Evolutionary conservation across 2,888 invertebrate genomes (phyloP).

Genomic region (Zaprionus lineosus): DNA sequence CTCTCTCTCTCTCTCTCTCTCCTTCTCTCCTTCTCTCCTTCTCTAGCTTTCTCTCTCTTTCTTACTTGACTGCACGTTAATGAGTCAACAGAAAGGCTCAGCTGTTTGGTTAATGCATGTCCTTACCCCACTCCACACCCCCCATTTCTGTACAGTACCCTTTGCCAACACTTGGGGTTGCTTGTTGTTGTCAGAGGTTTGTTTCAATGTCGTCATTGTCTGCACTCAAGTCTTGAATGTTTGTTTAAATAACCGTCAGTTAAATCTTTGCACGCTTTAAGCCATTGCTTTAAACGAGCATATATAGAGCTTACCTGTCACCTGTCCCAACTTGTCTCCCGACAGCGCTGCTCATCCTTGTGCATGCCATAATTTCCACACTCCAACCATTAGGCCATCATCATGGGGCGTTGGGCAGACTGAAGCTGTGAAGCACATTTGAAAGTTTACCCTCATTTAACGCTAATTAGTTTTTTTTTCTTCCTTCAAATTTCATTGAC

Average conservation of each 20-base stretch:
- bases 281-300: conserved; percentile 22
- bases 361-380: conserved; percentile 38
- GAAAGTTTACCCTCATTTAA: conserved; percentile 55
- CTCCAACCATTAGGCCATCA: conserved; percentile 33
- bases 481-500: conserved; percentile 40
- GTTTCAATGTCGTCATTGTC: conserved; percentile 61
- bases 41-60: neutral
- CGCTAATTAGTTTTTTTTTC: conserved; percentile 59
- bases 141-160: conserved; percentile 3
- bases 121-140: conserved; percentile 45
- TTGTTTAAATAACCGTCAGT: conserved; percentile 46
- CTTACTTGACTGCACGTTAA: conserved; percentile 58
- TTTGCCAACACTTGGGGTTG: conserved; percentile 36
- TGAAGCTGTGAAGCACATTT: conserved; percentile 38
- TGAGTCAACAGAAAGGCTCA: conserved; percentile 75
- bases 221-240: conserved; percentile 42
- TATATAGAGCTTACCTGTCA: conserved; percentile 24
- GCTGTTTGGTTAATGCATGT: conserved; percentile 74
- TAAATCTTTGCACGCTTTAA: conserved; percentile 44
- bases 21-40: neutral
- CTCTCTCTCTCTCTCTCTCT: conserved; percentile 5
- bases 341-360: conserved; percentile 12
- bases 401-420: conserved; percentile 22
- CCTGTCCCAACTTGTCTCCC: neutral
- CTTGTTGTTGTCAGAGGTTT: conserved; percentile 31